These are phyloP conservation scores for Pemphredon lugubris DNA, from an alignment of 2,888 invertebrate species.

Conservation along the genomic window DNA sequence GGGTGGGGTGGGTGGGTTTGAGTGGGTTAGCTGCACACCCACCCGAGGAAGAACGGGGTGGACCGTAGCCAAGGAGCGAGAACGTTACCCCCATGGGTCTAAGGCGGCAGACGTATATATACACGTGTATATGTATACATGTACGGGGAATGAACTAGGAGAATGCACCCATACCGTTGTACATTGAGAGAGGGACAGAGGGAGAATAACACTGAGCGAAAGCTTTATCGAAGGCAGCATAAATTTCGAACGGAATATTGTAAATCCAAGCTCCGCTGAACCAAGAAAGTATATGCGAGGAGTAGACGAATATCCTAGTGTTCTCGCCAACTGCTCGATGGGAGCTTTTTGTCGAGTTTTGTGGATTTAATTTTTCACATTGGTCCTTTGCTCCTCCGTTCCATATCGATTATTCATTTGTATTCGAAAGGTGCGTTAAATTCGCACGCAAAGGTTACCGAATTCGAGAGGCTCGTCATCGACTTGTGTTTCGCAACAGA, in stretches of 20 bases:
- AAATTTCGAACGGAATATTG: slow-evolving; percentile 73
- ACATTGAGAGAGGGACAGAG: slow-evolving; percentile 8
- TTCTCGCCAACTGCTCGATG: background rate
- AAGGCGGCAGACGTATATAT: slow-evolving; percentile 40
- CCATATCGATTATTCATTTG: background rate
- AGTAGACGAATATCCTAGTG: slow-evolving; percentile 16
- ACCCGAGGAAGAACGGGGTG: slow-evolving; percentile 4
- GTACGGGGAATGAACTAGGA: slow-evolving; percentile 35
- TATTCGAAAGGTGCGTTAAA: no score
- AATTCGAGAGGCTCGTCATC: no score
- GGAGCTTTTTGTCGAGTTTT: background rate
- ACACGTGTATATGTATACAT: no score
- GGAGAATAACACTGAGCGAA: slow-evolving; percentile 35
- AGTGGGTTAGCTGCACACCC: no score
- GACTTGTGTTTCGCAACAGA: no score
- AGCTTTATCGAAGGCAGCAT: slow-evolving; percentile 65
- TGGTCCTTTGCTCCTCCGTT: background rate
- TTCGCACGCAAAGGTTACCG: no score
- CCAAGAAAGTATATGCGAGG: slow-evolving; percentile 65
- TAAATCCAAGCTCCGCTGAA: slow-evolving; percentile 67
- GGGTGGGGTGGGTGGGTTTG: slow-evolving; percentile 20
- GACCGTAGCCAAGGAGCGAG: slow-evolving; percentile 45
- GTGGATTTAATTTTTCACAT: background rate
- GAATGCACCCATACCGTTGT: slow-evolving; percentile 41
- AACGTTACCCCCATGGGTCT: slow-evolving; percentile 36